A percentile compares a stretch with the other conserved stretches of the same genome.
phyloP scores from a whole-genome alignment of 2,888 invertebrate species.

The Dione vanillae region DNA sequence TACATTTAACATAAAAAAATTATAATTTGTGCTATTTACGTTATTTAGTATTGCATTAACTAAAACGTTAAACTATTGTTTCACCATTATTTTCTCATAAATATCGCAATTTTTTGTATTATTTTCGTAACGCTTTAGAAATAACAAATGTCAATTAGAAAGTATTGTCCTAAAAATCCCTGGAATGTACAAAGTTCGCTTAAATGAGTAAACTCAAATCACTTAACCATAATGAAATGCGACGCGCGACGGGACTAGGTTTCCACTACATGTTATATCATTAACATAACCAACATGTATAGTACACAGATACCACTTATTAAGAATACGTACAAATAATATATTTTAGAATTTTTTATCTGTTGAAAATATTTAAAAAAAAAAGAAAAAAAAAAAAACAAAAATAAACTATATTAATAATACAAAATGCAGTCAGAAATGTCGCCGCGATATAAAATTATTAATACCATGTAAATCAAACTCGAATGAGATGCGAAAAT shows the following conservation, averaged over 20 bases:
- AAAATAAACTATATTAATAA: conserved; percentile 55
- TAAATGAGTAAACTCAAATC: conserved; percentile 63
- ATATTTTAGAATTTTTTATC: background rate
- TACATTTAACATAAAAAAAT: conserved; percentile 48
- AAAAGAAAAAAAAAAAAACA: background rate
- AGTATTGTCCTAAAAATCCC: conserved; percentile 54
- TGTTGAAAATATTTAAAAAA: background rate
- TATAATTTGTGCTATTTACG: conserved; percentile 44
- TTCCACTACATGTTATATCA: conserved; percentile 69
- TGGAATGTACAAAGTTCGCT: conserved; percentile 81
- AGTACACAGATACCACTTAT: background rate
- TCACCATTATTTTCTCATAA: background rate
- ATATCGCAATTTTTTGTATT: background rate
- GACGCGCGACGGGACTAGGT: conserved; percentile 78
- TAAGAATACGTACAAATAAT: too few species aligned
- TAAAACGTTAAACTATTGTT: conserved; percentile 49
- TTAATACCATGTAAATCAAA: conserved; percentile 44
- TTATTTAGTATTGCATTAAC: conserved; percentile 45
- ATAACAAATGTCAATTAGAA: conserved; percentile 31
- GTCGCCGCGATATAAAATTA: conserved; percentile 65
- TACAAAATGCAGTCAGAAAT: conserved; percentile 74
- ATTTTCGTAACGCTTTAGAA: conserved; percentile 47
- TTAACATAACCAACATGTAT: conserved; percentile 45
- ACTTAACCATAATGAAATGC: conserved; percentile 80
- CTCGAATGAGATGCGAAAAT: conserved; percentile 43